Evolutionary conservation across 2,888 invertebrate species (phyloP).

Genomic region (Epinotia ramella): DNA sequence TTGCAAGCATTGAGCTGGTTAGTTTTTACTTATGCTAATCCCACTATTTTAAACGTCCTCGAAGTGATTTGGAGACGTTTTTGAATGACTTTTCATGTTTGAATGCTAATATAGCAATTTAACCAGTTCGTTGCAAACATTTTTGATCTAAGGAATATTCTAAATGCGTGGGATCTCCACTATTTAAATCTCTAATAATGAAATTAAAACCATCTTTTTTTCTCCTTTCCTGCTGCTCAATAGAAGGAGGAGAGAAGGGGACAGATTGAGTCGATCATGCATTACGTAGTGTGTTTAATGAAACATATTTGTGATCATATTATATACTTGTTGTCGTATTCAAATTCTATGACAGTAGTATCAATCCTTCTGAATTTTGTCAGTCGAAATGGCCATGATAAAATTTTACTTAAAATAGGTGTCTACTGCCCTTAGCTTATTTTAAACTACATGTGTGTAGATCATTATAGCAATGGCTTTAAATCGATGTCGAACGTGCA

Average conservation of each 20-base stretch:
- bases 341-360: slow-evolving; percentile 74
- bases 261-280: slow-evolving; percentile 75
- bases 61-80: too few relatives aligned
- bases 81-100: too few relatives aligned
- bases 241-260: slow-evolving; percentile 81
- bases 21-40: too few relatives aligned
- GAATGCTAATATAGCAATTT: neutral
- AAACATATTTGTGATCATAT: slow-evolving; percentile 61
- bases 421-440: slow-evolving; percentile 71
- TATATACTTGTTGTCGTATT: slow-evolving; percentile 72
- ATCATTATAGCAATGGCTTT: slow-evolving; percentile 74
- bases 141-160: neutral
- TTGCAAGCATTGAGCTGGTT: neutral
- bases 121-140: slow-evolving; percentile 1
- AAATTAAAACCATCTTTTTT: slow-evolving; percentile 66
- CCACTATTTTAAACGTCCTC: too few relatives aligned
- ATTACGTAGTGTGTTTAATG: slow-evolving; percentile 65
- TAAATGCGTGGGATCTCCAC: slow-evolving; percentile 52
- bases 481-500: slow-evolving; percentile 67
- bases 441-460: slow-evolving; percentile 67
- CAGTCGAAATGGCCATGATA: slow-evolving; percentile 79
- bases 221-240: slow-evolving; percentile 81
- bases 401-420: slow-evolving; percentile 62
- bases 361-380: slow-evolving; percentile 58
- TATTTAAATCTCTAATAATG: slow-evolving; percentile 54